These are phyloP conservation scores for Acanthosepion lycidas DNA, from an alignment of 2,888 invertebrate genomes.

Conservation along the genomic window DNA sequence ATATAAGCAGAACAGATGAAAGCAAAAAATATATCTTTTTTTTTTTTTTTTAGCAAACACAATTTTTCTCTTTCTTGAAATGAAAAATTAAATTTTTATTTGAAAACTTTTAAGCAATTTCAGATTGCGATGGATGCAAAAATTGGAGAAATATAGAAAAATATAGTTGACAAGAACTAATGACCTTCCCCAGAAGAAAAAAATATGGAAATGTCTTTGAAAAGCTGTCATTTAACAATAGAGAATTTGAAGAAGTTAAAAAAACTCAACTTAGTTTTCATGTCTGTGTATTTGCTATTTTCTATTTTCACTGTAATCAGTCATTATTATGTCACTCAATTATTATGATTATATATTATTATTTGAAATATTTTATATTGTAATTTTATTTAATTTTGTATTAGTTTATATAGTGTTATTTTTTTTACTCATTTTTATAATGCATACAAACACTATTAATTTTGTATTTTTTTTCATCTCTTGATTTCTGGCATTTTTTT, in stretches of 20 bases:
- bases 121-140: neutral
- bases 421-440: neutral
- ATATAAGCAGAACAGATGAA: neutral
- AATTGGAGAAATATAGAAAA: neutral
- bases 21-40: neutral
- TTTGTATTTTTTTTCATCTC: neutral
- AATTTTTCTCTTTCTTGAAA: conserved; percentile 18
- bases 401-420: neutral
- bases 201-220: neutral
- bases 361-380: neutral
- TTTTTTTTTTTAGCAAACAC: neutral
- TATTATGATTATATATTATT: neutral
- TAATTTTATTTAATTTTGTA: neutral
- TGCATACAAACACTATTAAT: neutral
- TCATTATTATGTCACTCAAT: neutral
- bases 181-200: neutral
- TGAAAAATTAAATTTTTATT: conserved; percentile 25
- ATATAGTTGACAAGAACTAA: neutral
- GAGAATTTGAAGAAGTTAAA: neutral
- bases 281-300: neutral
- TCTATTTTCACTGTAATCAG: neutral
- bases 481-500: neutral
- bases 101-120: conserved; percentile 21
- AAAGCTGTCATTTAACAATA: neutral
- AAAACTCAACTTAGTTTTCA: neutral